A percentile compares a stretch with the other conserved stretches of the same genome.
phyloP scores from a whole-genome alignment of 2,797 vertebrate genomes.

The Cyclopterus lumpus region DNA sequence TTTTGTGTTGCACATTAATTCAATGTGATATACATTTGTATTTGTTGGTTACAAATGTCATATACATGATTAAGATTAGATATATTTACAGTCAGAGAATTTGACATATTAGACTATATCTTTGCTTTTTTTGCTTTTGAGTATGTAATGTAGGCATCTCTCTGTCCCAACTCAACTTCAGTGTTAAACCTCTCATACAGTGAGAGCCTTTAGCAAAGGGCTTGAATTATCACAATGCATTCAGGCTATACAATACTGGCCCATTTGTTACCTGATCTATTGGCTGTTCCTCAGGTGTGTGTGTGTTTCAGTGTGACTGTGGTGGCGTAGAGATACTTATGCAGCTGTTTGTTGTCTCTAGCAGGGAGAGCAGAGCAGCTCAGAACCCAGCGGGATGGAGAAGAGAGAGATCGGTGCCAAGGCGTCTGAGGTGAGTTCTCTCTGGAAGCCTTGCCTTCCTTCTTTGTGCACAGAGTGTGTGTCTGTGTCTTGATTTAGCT shows the following conservation, averaged over 20 bases:
- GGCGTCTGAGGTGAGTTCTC: conserved; percentile 73
- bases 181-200: neutral
- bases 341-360: conserved; percentile 57
- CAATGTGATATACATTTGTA: neutral
- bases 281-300: neutral
- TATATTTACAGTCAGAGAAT: neutral
- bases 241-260: neutral
- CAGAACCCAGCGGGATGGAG: conserved; percentile 63
- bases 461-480: neutral
- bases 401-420: conserved; percentile 48
- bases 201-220: neutral
- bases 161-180: neutral
- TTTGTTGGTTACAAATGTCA: neutral
- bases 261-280: neutral
- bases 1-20: neutral
- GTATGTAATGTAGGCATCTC: neutral
- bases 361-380: conserved; percentile 74
- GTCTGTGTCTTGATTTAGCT: neutral
- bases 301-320: neutral
- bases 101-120: neutral
- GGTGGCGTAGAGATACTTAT: conserved; percentile 14
- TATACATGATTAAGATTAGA: neutral
- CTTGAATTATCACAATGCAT: neutral
- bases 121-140: neutral
- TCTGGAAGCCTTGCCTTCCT: neutral